Base-by-base conservation (phyloP, 2,888 invertebrate genomes). In the Chrysodeixis includens region DNA sequence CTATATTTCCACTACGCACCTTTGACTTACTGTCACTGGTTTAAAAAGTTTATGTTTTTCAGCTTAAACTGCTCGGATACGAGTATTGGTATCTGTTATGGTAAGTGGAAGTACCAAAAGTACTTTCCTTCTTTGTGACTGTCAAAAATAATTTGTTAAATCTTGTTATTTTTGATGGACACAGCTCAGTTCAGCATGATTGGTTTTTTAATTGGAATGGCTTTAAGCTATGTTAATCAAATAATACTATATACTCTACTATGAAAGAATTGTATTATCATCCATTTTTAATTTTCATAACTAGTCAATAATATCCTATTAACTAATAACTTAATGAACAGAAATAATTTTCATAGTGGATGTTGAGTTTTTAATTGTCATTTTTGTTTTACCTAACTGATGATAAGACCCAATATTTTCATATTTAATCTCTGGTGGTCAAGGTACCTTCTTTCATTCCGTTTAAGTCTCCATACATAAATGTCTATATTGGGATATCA, bases 41-140 rank as follows among this genome's bases (percentile, higher is more conserved):
- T 91, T 91, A 93, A 92, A 91, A 81, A 86, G 78, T 92, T 93
- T 93, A 92, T 95, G 92, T 93, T 95, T 95, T 95, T 95, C 95
- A 95, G 95, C 92, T 89, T 91, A 88, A 88, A 88, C 94, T 88
- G 86, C 92, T 94, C 88, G 90, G 94, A 93, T 93, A 93, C 93
- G 91, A 92, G 93, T 92, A 86, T 92, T 92, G 92, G 86, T 93
- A 91, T 89, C 90, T 88, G 87, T 87, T 85, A 93, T 94, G 95
- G 95, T 95, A 95, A 95, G 94, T 95, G 94, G 90, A 91, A 90
- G 94, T 94, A 94, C 93, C 71, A 69, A 66, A 77, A 80, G 94
- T 95, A 93, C 94, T 90, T 92, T 93, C 93, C 89, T 90, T 81
- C 32, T 83, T 85, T 86, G 84, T 85, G 87, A 79, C 86, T 87